Percentiles rank a stretch among this genome's conserved stretches.
Evolutionary conservation across 2,888 invertebrate species (phyloP).

Genomic region (Lordiphosa andalusiaca): DNA sequence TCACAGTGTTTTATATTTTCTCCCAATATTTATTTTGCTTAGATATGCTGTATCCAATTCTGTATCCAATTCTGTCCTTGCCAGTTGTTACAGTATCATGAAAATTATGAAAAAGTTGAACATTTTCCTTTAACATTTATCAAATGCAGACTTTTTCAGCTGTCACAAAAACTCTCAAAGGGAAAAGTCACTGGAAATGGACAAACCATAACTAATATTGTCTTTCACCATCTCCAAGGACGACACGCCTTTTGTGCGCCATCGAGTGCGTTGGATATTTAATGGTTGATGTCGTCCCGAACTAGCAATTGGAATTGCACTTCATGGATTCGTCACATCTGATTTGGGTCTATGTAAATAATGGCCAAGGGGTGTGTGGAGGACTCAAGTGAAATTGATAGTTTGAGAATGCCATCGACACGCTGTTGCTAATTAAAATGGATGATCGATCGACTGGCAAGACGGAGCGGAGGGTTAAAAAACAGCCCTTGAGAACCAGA

Average conservation of each 20-base stretch:
- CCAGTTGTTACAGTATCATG: too few relatives aligned
- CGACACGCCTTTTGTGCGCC: constrained; percentile 48
- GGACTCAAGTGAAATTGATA: constrained; percentile 67
- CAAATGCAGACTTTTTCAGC: constrained; percentile 61
- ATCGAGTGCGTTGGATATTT: constrained; percentile 19
- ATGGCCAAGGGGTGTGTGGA: constrained; percentile 37
- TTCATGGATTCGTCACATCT: constrained; percentile 69
- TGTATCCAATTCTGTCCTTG: too few relatives aligned
- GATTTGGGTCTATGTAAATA: constrained; percentile 65
- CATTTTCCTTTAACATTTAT: constrained; percentile 52
- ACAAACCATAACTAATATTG: constrained; percentile 55
- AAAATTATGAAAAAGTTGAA: neutral
- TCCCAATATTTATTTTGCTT: too few relatives aligned
- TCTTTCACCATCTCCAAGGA: constrained; percentile 44
- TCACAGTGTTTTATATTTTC: too few relatives aligned
- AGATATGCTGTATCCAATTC: too few relatives aligned
- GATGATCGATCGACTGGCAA: constrained; percentile 61
- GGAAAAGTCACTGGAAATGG: constrained; percentile 35
- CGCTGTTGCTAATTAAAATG: constrained; percentile 72
- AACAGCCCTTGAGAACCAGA: constrained; percentile 67
- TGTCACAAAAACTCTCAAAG: constrained; percentile 38
- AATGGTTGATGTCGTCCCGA: constrained; percentile 5
- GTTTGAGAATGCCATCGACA: constrained; percentile 73
- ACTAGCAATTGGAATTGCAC: constrained; percentile 42
- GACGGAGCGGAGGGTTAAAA: constrained; percentile 28